A percentile compares a stretch with the other conserved stretches of the same genome.
Conservation (phyloP, 2,888 invertebrate species). For the Agrotis clavis region DNA sequence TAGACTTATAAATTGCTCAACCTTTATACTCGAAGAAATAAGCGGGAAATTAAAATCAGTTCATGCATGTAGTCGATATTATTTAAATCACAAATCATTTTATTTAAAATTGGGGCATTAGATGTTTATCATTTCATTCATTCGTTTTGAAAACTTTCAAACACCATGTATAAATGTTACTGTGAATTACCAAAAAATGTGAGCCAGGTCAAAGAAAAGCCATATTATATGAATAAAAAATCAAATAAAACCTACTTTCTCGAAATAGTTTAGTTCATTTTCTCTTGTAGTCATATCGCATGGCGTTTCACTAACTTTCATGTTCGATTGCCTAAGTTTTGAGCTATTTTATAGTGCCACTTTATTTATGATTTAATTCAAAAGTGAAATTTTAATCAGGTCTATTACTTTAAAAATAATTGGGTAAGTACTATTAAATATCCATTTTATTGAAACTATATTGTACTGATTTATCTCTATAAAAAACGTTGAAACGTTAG, state of each 20-base stretch:
- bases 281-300: conserved; percentile 41
- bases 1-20: too few relatives aligned
- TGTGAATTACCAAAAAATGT: conserved; percentile 59
- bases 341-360: not conserved
- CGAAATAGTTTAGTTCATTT: conserved; percentile 60
- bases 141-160: not conserved
- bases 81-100: not conserved
- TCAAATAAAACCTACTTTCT: conserved; percentile 74
- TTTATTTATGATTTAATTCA: conserved; percentile 4
- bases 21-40: not conserved
- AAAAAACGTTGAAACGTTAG: too few relatives aligned
- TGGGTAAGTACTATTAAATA: conserved; percentile 32
- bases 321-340: not conserved
- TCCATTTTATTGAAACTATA: too few relatives aligned
- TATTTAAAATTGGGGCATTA: not conserved
- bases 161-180: conserved; percentile 65
- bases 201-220: conserved; percentile 58
- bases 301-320: not conserved
- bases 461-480: too few relatives aligned
- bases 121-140: not conserved
- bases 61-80: too few relatives aligned
- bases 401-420: not conserved
- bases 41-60: not conserved
- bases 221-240: conserved; percentile 55
- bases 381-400: not conserved